Conservation (phyloP, 2,888 invertebrate genomes). For the Deladenus siricidicola region DNA sequence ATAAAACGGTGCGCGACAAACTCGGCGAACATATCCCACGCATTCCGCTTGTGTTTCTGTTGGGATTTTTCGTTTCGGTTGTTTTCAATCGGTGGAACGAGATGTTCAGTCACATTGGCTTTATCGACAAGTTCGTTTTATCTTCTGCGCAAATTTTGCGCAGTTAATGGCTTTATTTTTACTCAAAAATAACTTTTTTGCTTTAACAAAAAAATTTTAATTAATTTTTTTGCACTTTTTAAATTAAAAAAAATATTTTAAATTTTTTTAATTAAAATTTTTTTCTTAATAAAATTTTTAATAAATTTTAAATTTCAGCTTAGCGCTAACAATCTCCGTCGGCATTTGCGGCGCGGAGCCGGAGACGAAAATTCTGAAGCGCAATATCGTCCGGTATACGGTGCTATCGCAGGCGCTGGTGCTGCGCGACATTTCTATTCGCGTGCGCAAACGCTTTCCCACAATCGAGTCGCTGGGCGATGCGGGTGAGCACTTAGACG, state of each 20-base stretch:
- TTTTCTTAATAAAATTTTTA: not conserved
- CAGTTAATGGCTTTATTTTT: too few species aligned
- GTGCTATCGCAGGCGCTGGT: constrained; percentile 42
- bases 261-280: not conserved
- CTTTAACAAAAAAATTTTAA: too few species aligned
- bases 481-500: constrained; percentile 23
- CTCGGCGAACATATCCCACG: constrained; percentile 29
- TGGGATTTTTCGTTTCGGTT: constrained; percentile 45
- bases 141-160: too few species aligned
- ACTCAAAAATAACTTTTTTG: too few species aligned
- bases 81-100: constrained; percentile 32
- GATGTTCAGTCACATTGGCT: constrained; percentile 29
- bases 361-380: constrained; percentile 32
- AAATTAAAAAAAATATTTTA: not conserved
- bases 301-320: constrained; percentile 18
- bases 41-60: constrained; percentile 39
- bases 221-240: too few species aligned
- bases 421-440: constrained; percentile 24
- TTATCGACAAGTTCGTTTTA: constrained; percentile 32
- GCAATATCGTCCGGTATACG: constrained; percentile 42
- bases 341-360: constrained; percentile 41
- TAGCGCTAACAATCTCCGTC: constrained; percentile 35
- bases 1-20: constrained; percentile 26
- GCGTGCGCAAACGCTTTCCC: constrained; percentile 29
- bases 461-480: constrained; percentile 24